Conservation (phyloP, 2,797 vertebrate species). For the Macropus fuliginosus region DNA sequence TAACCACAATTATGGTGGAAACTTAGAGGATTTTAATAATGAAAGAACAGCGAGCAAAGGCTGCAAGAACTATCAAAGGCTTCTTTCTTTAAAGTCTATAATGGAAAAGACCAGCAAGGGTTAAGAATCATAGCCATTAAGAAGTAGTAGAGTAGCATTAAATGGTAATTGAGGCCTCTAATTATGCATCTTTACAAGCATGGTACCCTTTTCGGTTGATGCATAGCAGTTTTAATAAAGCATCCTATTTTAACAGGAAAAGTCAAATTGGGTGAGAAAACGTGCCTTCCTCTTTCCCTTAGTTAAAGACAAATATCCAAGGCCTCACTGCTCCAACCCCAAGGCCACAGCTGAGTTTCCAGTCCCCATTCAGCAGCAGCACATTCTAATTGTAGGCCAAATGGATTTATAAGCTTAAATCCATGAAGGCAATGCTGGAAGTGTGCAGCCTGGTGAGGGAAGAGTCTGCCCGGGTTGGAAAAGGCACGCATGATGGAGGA, state of each 20-base stretch:
- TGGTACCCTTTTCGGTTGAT: background rate
- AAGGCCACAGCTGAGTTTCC: background rate
- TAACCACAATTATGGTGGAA: background rate
- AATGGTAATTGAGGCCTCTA: background rate
- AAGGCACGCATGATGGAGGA: background rate
- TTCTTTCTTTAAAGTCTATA: slow-evolving; percentile 30
- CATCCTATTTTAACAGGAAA: background rate
- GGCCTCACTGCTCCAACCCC: background rate
- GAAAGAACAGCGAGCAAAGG: background rate
- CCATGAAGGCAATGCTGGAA: background rate
- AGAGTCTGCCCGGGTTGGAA: background rate
- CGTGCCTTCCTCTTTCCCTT: background rate
- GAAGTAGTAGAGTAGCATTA: slow-evolving; percentile 2
- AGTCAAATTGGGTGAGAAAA: background rate
- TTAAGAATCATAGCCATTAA: background rate
- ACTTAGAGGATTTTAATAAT: background rate
- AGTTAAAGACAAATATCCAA: background rate
- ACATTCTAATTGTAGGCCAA: background rate
- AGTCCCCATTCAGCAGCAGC: accelerated
- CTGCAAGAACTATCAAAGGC: slow-evolving; percentile 10
- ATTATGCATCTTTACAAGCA: slow-evolving; percentile 6
- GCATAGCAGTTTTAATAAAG: background rate
- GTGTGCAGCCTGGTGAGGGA: background rate
- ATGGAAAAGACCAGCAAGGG: slow-evolving; percentile 15
- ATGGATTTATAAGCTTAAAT: background rate